Percentiles rank a stretch among this genome's conserved stretches.
These are phyloP conservation scores for Columba guinea DNA, from an alignment of 2,797 vertebrate genomes.

Conservation along the genomic window DNA sequence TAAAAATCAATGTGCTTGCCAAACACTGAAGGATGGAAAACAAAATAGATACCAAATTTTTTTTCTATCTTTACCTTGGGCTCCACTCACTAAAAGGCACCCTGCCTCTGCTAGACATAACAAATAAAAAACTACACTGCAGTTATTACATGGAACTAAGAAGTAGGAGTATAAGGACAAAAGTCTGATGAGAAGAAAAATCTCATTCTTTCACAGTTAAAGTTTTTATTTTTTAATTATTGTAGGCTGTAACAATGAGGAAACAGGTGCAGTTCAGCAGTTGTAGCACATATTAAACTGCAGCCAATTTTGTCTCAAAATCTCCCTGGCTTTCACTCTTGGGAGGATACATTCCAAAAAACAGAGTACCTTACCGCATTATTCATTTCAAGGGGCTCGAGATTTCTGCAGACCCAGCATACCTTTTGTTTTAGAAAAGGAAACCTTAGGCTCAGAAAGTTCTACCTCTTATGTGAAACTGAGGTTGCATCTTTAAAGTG, in stretches of 20 bases:
- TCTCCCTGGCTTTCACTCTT: background rate
- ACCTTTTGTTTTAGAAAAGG: background rate
- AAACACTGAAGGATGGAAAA: background rate
- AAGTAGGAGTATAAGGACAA: background rate
- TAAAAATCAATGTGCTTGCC: background rate
- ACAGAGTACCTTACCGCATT: background rate
- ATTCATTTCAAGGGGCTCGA: background rate
- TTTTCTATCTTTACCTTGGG: background rate
- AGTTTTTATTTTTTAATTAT: background rate
- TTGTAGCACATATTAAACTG: background rate
- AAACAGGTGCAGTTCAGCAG: background rate
- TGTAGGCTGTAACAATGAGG: background rate
- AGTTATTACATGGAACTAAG: background rate
- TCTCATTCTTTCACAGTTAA: background rate
- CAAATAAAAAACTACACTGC: background rate
- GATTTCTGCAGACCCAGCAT: background rate
- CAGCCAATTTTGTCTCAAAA: background rate
- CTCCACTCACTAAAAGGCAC: background rate
- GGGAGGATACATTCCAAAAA: background rate
- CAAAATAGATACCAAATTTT: background rate
- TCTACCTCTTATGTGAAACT: background rate
- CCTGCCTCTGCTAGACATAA: background rate
- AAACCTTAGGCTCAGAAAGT: background rate
- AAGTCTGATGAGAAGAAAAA: background rate
- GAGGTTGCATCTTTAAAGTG: background rate